These are phyloP conservation scores for Cheumatopsyche charites DNA, from an alignment of 1,140 invertebrate species.

Conservation along the genomic window DNA sequence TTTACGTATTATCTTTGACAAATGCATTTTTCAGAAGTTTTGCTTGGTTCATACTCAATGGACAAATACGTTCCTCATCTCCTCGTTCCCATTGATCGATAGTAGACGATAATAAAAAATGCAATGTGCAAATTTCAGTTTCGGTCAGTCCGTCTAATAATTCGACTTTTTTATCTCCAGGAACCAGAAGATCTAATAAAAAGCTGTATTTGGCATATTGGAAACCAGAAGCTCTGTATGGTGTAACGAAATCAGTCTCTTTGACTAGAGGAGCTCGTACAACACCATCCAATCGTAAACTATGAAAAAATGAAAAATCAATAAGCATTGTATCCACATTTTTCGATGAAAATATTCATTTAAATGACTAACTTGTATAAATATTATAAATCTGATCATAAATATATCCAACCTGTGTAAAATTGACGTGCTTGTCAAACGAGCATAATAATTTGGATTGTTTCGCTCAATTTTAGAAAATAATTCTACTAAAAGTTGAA, in stretches of 20 bases:
- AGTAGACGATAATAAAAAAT: slow-evolving; percentile 65
- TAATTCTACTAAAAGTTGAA: slow-evolving; percentile 43
- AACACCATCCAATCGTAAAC: slow-evolving; percentile 69
- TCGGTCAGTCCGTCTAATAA: slow-evolving; percentile 57
- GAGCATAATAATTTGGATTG: slow-evolving; percentile 41
- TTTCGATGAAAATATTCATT: too few species aligned
- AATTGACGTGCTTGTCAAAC: slow-evolving; percentile 41
- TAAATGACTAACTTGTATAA: too few species aligned
- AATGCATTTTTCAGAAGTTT: not conserved
- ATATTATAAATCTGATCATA: too few species aligned
- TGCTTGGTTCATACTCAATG: slow-evolving; percentile 51
- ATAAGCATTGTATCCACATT: too few species aligned
- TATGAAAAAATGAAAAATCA: slow-evolving; percentile 50
- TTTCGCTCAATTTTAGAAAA: slow-evolving; percentile 42
- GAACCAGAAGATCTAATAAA: slow-evolving; percentile 65
- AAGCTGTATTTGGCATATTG: slow-evolving; percentile 67
- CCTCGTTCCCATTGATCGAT: slow-evolving; percentile 61
- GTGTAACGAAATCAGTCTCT: slow-evolving; percentile 61
- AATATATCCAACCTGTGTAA: slow-evolving; percentile 39
- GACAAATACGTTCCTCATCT: slow-evolving; percentile 60
- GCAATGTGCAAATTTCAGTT: slow-evolving; percentile 65
- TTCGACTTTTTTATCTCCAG: slow-evolving; percentile 58
- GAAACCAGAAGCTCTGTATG: slow-evolving; percentile 64
- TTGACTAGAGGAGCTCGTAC: slow-evolving; percentile 57
- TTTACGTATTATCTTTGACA: slow-evolving; percentile 30